Percentiles rank a stretch among this genome's conserved stretches.
Evolutionary conservation across 2,797 vertebrate species (phyloP).

Genomic region (Champsocephalus esox): DNA sequence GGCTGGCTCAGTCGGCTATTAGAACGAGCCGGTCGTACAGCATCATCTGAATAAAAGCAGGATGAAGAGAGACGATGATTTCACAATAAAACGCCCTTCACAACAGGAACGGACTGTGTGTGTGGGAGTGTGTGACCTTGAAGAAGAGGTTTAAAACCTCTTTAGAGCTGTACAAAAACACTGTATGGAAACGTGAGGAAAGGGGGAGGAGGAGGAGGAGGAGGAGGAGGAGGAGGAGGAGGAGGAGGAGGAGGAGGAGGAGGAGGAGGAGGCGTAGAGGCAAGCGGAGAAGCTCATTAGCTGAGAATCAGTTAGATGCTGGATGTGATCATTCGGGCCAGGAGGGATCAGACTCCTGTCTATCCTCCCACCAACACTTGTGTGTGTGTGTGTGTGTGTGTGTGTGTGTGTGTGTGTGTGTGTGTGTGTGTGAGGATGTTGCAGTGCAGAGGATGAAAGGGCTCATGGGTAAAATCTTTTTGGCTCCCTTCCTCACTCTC

Average conservation of each 20-base stretch:
- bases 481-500: slow-evolving; percentile 30
- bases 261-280: slow-evolving; percentile 25
- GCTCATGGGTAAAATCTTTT: slow-evolving; percentile 52
- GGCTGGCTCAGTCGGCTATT: slow-evolving; percentile 40
- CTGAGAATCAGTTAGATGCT: slow-evolving; percentile 49
- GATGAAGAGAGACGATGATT: slow-evolving; percentile 47
- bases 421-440: slow-evolving; percentile 30
- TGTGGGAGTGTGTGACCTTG: slow-evolving; percentile 28
- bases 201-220: neutral
- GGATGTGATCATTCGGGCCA: slow-evolving; percentile 66
- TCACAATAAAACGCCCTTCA: slow-evolving; percentile 49
- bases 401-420: too few relatives aligned
- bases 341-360: slow-evolving; percentile 70
- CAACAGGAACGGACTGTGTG: slow-evolving; percentile 1
- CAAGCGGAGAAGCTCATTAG: slow-evolving; percentile 67
- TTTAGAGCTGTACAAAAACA: neutral
- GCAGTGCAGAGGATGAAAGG: slow-evolving; percentile 64
- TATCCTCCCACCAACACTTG: slow-evolving; percentile 58
- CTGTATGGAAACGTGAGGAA: neutral
- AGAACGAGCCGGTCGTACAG: slow-evolving; percentile 26
- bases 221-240: neutral
- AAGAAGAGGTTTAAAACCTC: slow-evolving; percentile 9
- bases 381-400: too few relatives aligned
- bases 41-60: slow-evolving; percentile 54
- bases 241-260: neutral